Evolutionary conservation across 2,113 vertebrate genomes (phyloP).

Genomic region (Serinus canaria): DNA sequence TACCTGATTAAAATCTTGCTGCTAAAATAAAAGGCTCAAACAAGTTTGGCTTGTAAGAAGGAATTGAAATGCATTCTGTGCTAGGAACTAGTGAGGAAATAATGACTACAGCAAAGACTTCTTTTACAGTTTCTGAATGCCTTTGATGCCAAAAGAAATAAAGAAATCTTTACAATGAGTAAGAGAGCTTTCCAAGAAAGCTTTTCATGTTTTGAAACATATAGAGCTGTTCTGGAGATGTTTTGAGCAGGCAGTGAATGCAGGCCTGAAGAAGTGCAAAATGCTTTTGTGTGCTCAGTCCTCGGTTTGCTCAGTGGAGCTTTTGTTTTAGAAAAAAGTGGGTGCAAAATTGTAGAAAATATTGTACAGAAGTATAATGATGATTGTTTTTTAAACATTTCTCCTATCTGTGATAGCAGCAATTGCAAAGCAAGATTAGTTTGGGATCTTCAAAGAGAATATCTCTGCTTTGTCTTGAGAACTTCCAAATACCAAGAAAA

Average conservation of each 20-base stretch:
- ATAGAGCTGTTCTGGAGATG: neutral
- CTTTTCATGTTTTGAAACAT: neutral
- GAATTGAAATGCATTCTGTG: neutral
- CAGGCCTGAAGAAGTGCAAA: neutral
- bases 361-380: neutral
- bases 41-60: neutral
- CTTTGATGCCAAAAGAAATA: conserved; percentile 14
- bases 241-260: neutral
- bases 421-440: neutral
- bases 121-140: neutral
- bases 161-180: neutral
- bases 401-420: neutral
- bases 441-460: neutral
- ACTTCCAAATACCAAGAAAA: neutral
- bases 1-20: conserved; percentile 32
- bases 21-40: neutral
- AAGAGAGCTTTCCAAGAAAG: neutral
- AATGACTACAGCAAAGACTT: neutral
- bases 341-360: neutral
- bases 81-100: conserved; percentile 1
- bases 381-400: neutral
- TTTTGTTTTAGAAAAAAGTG: neutral
- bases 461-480: neutral
- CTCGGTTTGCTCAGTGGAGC: neutral
- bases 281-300: neutral